Conservation (phyloP, 64 coral and sea anemone genomes). For the Porites lutea region DNA sequence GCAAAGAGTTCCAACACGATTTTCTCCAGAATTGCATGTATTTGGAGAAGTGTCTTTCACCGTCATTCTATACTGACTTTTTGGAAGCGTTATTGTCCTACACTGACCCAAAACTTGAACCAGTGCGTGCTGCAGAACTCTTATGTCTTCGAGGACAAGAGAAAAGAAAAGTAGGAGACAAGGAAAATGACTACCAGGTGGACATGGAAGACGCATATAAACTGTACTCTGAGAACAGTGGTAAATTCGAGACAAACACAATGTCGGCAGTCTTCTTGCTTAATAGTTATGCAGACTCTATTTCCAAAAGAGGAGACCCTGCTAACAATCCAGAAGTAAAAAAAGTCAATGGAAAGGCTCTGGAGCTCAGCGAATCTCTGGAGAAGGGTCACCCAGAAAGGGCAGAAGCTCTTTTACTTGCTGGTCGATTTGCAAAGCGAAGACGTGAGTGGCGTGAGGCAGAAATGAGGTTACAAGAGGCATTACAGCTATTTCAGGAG, state of each 20-base stretch:
- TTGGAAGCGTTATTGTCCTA: background rate
- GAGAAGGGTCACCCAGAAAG: background rate
- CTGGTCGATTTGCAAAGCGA: background rate
- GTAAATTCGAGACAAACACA: background rate
- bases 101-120: background rate
- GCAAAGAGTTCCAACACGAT: background rate
- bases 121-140: background rate
- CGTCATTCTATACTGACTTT: background rate
- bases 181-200: background rate
- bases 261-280: background rate
- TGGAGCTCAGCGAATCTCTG: background rate
- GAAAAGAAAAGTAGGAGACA: slow-evolving; percentile 17
- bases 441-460: background rate
- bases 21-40: slow-evolving; percentile 1
- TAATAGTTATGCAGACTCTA: slow-evolving; percentile 22
- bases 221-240: background rate
- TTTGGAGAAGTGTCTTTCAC: slow-evolving; percentile 38
- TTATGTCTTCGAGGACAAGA: slow-evolving; percentile 55
- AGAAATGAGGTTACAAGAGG: background rate
- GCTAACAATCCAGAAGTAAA: too few species aligned
- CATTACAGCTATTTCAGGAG: background rate
- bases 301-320: background rate
- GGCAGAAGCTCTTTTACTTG: background rate
- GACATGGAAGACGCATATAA: slow-evolving; percentile 16
- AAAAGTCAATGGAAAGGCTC: background rate